phyloP scores from a whole-genome alignment of 2,113 vertebrate species.

The Percina caprodes region DNA sequence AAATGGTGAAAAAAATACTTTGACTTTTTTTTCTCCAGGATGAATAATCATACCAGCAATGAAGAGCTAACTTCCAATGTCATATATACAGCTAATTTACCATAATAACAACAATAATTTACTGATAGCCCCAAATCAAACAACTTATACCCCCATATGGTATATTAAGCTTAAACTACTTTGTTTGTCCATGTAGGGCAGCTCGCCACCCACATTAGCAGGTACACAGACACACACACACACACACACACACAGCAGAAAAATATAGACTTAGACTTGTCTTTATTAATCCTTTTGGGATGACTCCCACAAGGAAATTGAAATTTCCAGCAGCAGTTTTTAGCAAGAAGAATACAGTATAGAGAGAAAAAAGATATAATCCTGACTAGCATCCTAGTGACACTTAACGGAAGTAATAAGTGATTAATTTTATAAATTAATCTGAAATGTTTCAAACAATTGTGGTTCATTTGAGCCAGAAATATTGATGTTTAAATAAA shows the following conservation, averaged over 20 bases:
- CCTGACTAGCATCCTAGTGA: background rate
- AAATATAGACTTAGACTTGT: no score
- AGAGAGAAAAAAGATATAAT: background rate
- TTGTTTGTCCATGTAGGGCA: background rate
- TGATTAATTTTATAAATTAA: background rate
- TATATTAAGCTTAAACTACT: background rate
- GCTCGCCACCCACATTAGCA: background rate
- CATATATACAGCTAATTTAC: background rate
- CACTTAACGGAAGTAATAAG: background rate
- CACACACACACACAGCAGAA: no score
- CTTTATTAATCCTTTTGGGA: no score
- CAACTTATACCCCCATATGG: no score
- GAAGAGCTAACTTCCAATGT: background rate
- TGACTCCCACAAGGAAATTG: no score
- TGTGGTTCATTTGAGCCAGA: background rate
- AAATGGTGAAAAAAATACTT: no score
- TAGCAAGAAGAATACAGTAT: no score
- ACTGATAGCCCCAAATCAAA: slow-evolving; percentile 1
- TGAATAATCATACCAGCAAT: background rate
- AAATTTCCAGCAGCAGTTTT: no score
- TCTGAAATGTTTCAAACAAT: background rate
- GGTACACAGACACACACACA: no score
- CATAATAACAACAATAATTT: background rate
- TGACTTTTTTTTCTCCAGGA: background rate
- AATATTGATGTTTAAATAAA: background rate